Percentiles rank a stretch among this genome's conserved stretches.
phyloP scores from a whole-genome alignment of 2,888 invertebrate species.

The Dryadula phaetusa region DNA sequence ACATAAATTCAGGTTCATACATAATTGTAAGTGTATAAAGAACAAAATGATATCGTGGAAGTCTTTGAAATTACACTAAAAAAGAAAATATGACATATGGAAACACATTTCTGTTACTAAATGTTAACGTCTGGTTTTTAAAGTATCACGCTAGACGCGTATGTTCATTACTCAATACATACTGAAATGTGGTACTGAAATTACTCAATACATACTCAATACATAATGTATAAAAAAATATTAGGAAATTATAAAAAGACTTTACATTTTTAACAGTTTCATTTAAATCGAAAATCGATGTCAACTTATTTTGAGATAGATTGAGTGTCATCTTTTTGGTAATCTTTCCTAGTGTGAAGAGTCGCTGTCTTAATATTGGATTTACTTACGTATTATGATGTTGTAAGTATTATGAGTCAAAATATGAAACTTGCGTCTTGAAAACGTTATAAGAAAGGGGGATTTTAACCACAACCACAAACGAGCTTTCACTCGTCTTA shows the following conservation, averaged over 20 bases:
- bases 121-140: constrained; percentile 1
- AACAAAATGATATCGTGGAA: constrained; percentile 22
- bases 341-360: too few relatives aligned
- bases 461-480: constrained; percentile 2
- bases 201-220: background rate
- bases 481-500: background rate
- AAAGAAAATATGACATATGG: constrained; percentile 8
- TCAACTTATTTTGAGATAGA: too few relatives aligned
- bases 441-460: background rate
- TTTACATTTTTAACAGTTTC: too few relatives aligned
- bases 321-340: too few relatives aligned
- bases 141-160: background rate
- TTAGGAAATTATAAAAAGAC: too few relatives aligned
- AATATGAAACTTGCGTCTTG: background rate
- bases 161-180: background rate
- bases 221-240: background rate
- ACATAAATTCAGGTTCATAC: constrained; percentile 6
- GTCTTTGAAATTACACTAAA: background rate
- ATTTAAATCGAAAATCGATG: too few relatives aligned
- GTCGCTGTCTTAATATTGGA: too few relatives aligned
- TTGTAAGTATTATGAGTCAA: too few relatives aligned
- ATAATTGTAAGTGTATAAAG: constrained; percentile 34
- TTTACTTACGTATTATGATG: too few relatives aligned
- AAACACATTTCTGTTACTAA: constrained; percentile 6
- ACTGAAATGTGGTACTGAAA: background rate